Conservation (phyloP, 2,113 vertebrate genomes). For the Pomatorhinus ruficollis region DNA sequence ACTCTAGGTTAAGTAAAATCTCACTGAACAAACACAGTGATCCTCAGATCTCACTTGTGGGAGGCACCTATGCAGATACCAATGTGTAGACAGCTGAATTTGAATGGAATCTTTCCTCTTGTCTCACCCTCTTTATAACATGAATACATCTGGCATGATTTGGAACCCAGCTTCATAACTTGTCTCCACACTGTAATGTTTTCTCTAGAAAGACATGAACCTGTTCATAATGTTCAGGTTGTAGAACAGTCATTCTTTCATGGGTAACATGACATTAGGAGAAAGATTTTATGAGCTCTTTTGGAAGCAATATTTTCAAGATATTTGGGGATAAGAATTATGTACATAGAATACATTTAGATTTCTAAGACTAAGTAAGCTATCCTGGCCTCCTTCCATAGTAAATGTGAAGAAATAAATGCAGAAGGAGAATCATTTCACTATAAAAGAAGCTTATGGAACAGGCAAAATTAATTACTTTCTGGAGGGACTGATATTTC, state of each 20-base stretch:
- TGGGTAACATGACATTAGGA: background rate
- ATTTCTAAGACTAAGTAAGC: background rate
- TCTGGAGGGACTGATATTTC: background rate
- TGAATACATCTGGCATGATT: background rate
- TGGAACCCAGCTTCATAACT: background rate
- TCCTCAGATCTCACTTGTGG: background rate
- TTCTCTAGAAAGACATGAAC: background rate
- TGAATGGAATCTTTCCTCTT: background rate
- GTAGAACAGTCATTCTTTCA: background rate
- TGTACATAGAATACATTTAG: background rate
- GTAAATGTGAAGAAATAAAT: background rate
- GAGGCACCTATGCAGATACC: background rate
- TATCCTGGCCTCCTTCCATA: background rate
- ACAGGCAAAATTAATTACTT: background rate
- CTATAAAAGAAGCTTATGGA: background rate
- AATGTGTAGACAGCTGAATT: background rate
- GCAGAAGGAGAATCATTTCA: background rate
- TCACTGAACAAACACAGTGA: background rate
- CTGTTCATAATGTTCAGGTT: background rate
- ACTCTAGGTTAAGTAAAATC: background rate
- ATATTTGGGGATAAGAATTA: background rate
- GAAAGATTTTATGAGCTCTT: background rate
- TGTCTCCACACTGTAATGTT: background rate
- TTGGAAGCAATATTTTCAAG: background rate
- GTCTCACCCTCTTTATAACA: background rate